phyloP scores from a whole-genome alignment of 2,797 vertebrate genomes.

The Ictinia mississippiensis region DNA sequence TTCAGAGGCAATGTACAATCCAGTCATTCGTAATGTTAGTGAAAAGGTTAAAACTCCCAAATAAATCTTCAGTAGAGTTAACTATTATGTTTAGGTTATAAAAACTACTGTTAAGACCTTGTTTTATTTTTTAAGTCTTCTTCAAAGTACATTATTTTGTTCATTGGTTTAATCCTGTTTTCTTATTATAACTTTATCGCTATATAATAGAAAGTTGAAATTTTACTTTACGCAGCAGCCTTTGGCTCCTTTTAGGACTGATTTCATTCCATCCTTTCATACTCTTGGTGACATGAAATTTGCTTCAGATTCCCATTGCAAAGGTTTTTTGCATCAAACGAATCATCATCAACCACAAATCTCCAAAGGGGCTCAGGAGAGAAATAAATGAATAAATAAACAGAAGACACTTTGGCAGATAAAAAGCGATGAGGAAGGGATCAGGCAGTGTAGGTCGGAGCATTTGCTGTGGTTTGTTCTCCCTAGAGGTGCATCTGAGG shows the following conservation, averaged over 20 bases:
- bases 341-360: background rate
- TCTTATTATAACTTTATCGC: background rate
- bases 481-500: background rate
- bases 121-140: background rate
- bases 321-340: background rate
- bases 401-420: background rate
- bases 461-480: background rate
- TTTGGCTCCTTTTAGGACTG: background rate
- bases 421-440: background rate
- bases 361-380: background rate
- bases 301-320: background rate
- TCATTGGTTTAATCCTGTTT: background rate
- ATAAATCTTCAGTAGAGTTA: background rate
- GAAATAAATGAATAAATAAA: background rate
- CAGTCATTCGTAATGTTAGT: background rate
- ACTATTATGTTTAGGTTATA: background rate
- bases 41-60: background rate
- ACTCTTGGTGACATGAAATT: background rate
- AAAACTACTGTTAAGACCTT: background rate
- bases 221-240: background rate
- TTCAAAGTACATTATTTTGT: rapidly evolving
- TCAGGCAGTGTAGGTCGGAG: background rate
- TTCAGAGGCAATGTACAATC: background rate
- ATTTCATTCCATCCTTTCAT: background rate
- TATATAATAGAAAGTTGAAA: background rate